Conservation (phyloP, 2,888 invertebrate species). For the Agriopis leucophaearia region DNA sequence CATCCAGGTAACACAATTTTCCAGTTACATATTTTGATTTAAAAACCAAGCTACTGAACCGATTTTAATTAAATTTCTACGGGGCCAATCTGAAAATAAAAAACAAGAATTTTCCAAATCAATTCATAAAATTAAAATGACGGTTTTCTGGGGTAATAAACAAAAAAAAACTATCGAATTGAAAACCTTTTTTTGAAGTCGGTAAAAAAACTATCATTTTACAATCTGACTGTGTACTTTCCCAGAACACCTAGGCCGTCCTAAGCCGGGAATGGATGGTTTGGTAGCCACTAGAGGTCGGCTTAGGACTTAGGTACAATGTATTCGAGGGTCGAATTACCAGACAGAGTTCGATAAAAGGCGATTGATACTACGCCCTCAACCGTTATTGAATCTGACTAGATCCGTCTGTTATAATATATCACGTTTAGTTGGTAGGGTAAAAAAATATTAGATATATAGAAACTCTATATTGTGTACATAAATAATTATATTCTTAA, state of each 20-base stretch:
- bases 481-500: too few relatives aligned
- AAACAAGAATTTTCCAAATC: too few relatives aligned
- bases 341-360: neutral
- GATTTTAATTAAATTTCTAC: too few relatives aligned
- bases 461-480: neutral
- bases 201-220: too few relatives aligned
- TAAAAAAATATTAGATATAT: neutral
- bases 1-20: too few relatives aligned
- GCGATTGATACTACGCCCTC: slow-evolving; percentile 18
- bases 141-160: too few relatives aligned
- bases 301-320: slow-evolving; percentile 11
- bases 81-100: too few relatives aligned
- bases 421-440: neutral
- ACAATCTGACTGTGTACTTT: neutral
- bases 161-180: too few relatives aligned
- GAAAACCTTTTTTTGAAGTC: too few relatives aligned
- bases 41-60: too few relatives aligned
- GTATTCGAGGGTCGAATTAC: slow-evolving; percentile 15
- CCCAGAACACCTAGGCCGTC: slow-evolving; percentile 9
- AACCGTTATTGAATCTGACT: slow-evolving; percentile 12
- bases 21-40: too few relatives aligned
- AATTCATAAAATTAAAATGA: too few relatives aligned
- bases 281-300: slow-evolving; percentile 20
- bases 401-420: slow-evolving; percentile 6
- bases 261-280: slow-evolving; percentile 8